Base-by-base conservation (phyloP, 1,140 invertebrate genomes). In the Aplysia californica region DNA sequence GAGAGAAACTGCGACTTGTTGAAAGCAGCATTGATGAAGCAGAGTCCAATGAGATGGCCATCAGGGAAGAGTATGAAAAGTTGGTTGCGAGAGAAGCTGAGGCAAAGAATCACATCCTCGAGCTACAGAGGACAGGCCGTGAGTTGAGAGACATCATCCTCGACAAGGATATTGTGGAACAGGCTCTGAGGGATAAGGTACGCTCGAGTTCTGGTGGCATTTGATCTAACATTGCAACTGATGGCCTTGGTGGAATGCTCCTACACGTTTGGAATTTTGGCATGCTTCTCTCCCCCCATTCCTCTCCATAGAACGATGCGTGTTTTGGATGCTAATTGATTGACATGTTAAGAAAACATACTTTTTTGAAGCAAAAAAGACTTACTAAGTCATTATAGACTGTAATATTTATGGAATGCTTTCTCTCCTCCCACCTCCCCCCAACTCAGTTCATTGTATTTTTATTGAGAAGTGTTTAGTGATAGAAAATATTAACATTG, bases 11-110 rank as follows among this genome's bases (percentile, higher is more conserved):
- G 23, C 84, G 83, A 70, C 74, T 85, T 26, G 82, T 85, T 29
- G 86, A 88, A 41, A 77, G 84, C 29, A 85, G 82, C 26, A 83
- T 86, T 55, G 83, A 82, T 74, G 85, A 88, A 26, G 76, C 86
- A 3, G 86, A 87, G 67, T 68, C 64, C 33, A 83, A 76, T 76
- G 87, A 88, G 68, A 80, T 75, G 29, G 66, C 75, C 29, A 59
- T 82, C 31, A 66, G 84, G 39, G 87, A 87, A 21, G 79, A 75
- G 6, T 80, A 83, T n/a, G 83, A 84, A 21, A 79, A 86, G 41
- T 76, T 79, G 41, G 75, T 74, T 2, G 59, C 65, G 15, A 73
- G 73, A 75, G 86, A 83, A 64, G 68, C 38, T 36, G 83, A 83
- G 36, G 79, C 68, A n/a, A 83, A 67, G 75, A 83, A 77, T 70